Percentiles rank a stretch among this genome's conserved stretches.
phyloP scores from a whole-genome alignment of 2,797 vertebrate genomes.

The Rhabdomys pumilio region DNA sequence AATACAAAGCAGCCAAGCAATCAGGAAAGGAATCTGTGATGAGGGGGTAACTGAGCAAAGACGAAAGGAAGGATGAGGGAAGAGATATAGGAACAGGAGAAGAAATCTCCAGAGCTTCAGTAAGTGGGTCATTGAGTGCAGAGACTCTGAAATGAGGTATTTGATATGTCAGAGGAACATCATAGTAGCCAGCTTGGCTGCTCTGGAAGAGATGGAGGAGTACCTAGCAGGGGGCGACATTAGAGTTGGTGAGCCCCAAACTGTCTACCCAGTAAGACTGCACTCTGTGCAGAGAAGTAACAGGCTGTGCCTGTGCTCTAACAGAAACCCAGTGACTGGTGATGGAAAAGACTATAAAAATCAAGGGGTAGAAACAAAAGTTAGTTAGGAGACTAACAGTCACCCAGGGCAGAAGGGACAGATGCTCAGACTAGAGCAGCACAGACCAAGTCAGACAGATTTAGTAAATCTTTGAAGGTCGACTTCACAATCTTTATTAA shows the following conservation, averaged over 20 bases:
- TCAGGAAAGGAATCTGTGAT: not conserved
- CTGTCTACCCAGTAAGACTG: not conserved
- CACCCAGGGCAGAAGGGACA: not conserved
- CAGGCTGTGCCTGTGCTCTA: not conserved
- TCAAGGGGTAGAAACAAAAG: not conserved
- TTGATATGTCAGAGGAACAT: not conserved
- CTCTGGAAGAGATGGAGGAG: not conserved
- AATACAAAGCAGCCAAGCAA: not conserved
- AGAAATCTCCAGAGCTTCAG: not conserved
- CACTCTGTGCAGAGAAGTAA: not conserved
- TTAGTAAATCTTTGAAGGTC: constrained; percentile 7
- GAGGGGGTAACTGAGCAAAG: not conserved
- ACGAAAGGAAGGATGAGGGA: constrained; percentile 6
- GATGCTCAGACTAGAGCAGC: not conserved
- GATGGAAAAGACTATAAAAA: not conserved
- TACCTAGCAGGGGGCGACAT: not conserved
- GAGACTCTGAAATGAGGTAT: not conserved
- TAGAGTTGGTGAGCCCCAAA: not conserved
- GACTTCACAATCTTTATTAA: constrained; percentile 20
- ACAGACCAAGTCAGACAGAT: not conserved
- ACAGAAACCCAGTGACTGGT: not conserved
- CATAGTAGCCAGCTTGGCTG: not conserved
- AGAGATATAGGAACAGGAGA: not conserved
- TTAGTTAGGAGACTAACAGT: not conserved
- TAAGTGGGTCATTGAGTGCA: not conserved